Evolutionary conservation across 2,888 invertebrate species (phyloP), one percentile per base, ranked within the genome.

Genomic region (Molanna angustata): DNA sequence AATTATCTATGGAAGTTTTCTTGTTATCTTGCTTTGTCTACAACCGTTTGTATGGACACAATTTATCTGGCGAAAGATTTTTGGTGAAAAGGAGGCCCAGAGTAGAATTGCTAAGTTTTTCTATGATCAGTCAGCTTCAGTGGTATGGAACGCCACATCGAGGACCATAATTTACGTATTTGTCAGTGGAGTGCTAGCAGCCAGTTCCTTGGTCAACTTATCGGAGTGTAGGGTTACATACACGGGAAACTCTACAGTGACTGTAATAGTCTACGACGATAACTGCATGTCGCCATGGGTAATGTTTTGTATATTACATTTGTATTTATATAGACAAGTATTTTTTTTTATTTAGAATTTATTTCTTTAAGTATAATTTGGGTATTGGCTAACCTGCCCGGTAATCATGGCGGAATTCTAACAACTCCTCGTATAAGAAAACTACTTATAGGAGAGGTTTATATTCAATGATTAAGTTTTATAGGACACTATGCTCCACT

Each of bases 31-130:
- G 16, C 16, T 84, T 1, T 60, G 83, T 1, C 69, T 88, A 59
- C 73, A 89, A 49, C 83, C 88, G 0, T 65, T 88, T 4, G 83
- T 84, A 0, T 91, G 91, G 91, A 85, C 85, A 56, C 84, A 88
- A 63, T 86, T 85, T 61, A 63, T 85, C 1, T 89, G 88, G 87
- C 70, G 69, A 1, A 71, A 73, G 59, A 69, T 69, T 49, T 69
- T 66, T 59, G 73, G 78, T 13, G 69, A 79, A n/a, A 72, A 76
- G 13, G 76, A 78, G 55, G 86, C 87, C 0, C 70, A 69, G 27
- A 79, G 79, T 57, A 66, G 62, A 56, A 63, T 79, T 6, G 63
- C 86, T 1, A 70, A 76, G 39, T 72, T 73, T 45, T 67, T 88
- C 19, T 88, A 83, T 61, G 78, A 80, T 43, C 68, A 78, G 20